Conservation (phyloP, 2,113 vertebrate genomes). For the Morone saxatilis region DNA sequence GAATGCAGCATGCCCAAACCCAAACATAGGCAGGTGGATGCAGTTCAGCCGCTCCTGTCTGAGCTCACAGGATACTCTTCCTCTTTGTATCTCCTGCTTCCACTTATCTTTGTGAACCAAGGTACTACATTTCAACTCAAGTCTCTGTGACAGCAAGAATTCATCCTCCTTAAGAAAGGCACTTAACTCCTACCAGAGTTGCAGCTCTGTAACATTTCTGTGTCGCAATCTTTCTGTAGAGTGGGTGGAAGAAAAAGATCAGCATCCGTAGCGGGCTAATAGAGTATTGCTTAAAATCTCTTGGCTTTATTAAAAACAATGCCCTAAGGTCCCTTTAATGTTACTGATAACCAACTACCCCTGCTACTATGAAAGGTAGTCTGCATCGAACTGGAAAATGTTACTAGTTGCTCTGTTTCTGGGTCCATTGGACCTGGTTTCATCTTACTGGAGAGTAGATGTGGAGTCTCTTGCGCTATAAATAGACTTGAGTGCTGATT, state of each 20-base stretch:
- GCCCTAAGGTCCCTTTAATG: background rate
- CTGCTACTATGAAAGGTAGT: background rate
- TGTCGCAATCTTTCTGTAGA: background rate
- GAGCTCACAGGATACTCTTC: background rate
- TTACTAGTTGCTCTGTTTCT: background rate
- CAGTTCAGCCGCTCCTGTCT: background rate
- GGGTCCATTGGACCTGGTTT: conserved; percentile 29
- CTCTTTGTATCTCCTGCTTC: background rate
- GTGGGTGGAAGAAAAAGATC: background rate
- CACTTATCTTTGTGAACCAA: background rate
- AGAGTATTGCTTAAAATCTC: background rate
- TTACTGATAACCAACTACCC: background rate
- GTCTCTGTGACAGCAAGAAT: background rate
- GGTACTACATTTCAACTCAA: background rate
- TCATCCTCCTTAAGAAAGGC: background rate
- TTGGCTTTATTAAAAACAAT: background rate
- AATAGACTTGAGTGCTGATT: conserved; percentile 49
- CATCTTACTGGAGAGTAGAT: conserved; percentile 31
- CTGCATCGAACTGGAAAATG: conserved; percentile 5
- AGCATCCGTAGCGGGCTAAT: background rate
- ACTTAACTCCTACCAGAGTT: background rate
- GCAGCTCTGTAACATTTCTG: background rate
- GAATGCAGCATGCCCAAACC: background rate
- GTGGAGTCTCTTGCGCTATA: conserved; percentile 54
- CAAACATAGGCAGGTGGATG: background rate